phyloP scores from a whole-genome alignment of 1,140 invertebrate genomes.

The Leptinotarsa texana region DNA sequence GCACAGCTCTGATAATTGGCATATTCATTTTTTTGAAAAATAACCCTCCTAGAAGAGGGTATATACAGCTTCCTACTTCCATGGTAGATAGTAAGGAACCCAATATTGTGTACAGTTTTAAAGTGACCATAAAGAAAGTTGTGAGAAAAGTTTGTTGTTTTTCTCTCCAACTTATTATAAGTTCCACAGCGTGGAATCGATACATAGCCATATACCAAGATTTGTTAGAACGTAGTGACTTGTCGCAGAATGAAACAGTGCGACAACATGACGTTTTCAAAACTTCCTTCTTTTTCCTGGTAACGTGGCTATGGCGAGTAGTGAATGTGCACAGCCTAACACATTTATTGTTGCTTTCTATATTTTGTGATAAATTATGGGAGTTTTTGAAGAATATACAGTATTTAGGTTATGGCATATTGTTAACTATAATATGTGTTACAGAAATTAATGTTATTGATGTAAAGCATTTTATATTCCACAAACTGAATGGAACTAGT shows the following conservation, averaged over 20 bases:
- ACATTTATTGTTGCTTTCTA: constrained; percentile 73
- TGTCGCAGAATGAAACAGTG: constrained; percentile 56
- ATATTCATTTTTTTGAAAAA: constrained; percentile 68
- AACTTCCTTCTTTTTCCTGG: constrained; percentile 71
- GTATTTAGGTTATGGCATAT: constrained; percentile 64
- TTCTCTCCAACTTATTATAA: constrained; percentile 70
- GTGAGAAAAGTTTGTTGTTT: constrained; percentile 68
- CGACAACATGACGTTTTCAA: constrained; percentile 63
- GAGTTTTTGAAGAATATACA: constrained; percentile 69
- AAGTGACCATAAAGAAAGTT: constrained; percentile 66
- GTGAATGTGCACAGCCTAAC: constrained; percentile 79
- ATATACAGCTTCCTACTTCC: constrained; percentile 64
- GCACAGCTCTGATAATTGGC: constrained; percentile 68
- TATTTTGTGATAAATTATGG: constrained; percentile 81
- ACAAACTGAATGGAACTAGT: constrained; percentile 33
- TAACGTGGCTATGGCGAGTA: constrained; percentile 76
- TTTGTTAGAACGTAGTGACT: constrained; percentile 66
- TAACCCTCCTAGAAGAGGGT: constrained; percentile 70
- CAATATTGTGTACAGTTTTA: constrained; percentile 65
- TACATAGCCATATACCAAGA: constrained; percentile 79
- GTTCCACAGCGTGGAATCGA: constrained; percentile 78
- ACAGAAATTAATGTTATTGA: constrained; percentile 64
- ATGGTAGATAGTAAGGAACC: constrained; percentile 58
- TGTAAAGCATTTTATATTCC: constrained; percentile 60
- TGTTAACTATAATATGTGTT: constrained; percentile 62